Evolutionary conservation across 2,113 vertebrate genomes (phyloP), one percentile per base, ranked within the genome.

Genomic region (Dicaeum eximium): DNA sequence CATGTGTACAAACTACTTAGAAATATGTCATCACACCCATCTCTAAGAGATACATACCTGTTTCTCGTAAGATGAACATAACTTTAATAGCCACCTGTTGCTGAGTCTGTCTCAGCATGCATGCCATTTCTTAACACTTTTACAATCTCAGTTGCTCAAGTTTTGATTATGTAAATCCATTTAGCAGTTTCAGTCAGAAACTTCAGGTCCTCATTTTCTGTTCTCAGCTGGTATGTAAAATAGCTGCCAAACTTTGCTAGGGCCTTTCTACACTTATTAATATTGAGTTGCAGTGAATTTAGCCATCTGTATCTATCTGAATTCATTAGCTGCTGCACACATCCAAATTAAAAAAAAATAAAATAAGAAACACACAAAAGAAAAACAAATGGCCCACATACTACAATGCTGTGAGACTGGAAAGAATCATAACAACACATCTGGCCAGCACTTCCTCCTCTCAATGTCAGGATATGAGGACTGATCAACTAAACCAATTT

Each of bases 231-330:
- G 53, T 56, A 44, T 25, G 38, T 78, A 35, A 51, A 83, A 62
- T 21, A 87, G 50, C 56, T 92, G 70, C 74, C 84, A 92, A 47
- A 40, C 42, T 70, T 86, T 6, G 4, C 30, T 44, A 28, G 24
- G 35, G 30, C 69, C 81, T 92, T 96, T 96, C 92, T 88, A 60
- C 53, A 90, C 73, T 50, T 86, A 74, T 69, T 92, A 91, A 96
- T 94, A 86, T 66, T 80, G 33, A 47, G 35, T 35, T 38, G 67
- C 81, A 95, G 38, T 58, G 79, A 90, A 65, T 72, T 80, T 57
- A 80, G 15, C 77, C 65, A 58, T 66, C 74, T 81, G 27, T 38
- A 60, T 61, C 45, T 78, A 70, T 40, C 60, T 58, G 58, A 83
- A 75, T 73, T 81, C 27, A 72, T 92, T 83, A 78, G 83, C 73